Evolutionary conservation across 2,888 invertebrate species (phyloP).

Genomic region (Leuctra nigra): DNA sequence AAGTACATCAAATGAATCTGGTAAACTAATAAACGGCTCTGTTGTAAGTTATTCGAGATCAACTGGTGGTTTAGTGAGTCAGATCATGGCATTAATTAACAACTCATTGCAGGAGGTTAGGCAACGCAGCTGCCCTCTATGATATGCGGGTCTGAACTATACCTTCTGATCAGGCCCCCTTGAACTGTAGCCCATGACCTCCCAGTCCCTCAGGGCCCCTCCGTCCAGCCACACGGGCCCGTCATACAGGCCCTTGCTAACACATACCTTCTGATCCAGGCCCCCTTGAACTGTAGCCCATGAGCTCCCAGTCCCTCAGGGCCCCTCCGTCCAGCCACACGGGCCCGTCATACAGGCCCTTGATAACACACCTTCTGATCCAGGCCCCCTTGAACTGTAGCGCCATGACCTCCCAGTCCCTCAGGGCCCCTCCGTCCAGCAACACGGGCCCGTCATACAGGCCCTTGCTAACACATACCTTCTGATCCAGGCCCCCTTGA

Average conservation of each 20-base stretch:
- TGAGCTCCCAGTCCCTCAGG: conserved; percentile 42
- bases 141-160: too few relatives aligned
- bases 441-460: conserved; percentile 40
- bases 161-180: conserved; percentile 39
- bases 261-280: conserved; percentile 38
- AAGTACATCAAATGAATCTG: too few relatives aligned
- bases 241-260: conserved; percentile 40
- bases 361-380: conserved; percentile 35
- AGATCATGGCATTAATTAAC: too few relatives aligned
- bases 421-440: conserved; percentile 39
- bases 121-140: too few relatives aligned
- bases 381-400: conserved; percentile 46
- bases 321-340: conserved; percentile 40
- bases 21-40: too few relatives aligned
- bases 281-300: conserved; percentile 47
- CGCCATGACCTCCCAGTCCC: conserved; percentile 44
- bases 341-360: conserved; percentile 42
- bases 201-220: conserved; percentile 41
- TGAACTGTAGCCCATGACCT: conserved; percentile 48
- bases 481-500: conserved; percentile 42
- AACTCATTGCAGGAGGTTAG: too few relatives aligned
- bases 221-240: conserved; percentile 42
- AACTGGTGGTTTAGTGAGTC: too few relatives aligned
- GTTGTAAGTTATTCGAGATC: too few relatives aligned
- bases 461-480: conserved; percentile 38